These are phyloP conservation scores for Chelmon rostratus DNA, from an alignment of 2,797 vertebrate species.

Conservation along the genomic window DNA sequence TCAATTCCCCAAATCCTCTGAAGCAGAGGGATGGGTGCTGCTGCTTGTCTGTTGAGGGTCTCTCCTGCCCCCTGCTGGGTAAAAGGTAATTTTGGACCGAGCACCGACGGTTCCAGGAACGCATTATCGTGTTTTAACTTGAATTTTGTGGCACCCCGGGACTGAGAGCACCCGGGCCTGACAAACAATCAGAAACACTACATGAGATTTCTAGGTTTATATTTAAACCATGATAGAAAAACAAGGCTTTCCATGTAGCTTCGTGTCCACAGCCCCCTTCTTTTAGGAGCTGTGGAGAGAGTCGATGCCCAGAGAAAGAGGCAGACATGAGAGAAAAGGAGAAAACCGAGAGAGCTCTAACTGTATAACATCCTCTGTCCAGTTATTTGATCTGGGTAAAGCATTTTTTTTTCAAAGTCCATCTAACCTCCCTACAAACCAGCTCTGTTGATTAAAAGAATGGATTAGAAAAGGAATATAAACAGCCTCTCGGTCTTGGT, in stretches of 20 bases:
- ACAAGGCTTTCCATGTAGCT: not conserved
- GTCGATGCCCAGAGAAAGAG: not conserved
- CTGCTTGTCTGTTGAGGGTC: slow-evolving; percentile 50
- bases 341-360: not conserved
- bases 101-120: not conserved
- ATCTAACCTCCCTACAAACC: slow-evolving; percentile 11
- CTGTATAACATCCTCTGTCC: slow-evolving; percentile 18
- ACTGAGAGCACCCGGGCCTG: not conserved
- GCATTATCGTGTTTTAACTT: not conserved
- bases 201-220: slow-evolving; percentile 1
- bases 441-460: slow-evolving; percentile 61
- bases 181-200: slow-evolving; percentile 7
- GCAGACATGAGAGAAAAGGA: not conserved
- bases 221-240: slow-evolving; percentile 1
- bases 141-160: not conserved
- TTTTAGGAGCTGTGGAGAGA: not conserved
- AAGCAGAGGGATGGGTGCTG: slow-evolving; percentile 19
- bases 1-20: slow-evolving; percentile 37
- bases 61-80: slow-evolving; percentile 76
- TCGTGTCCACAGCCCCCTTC: not conserved
- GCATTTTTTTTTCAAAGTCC: slow-evolving; percentile 26
- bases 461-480: slow-evolving; percentile 45
- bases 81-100: slow-evolving; percentile 6
- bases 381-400: slow-evolving; percentile 54
- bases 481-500: slow-evolving; percentile 34